phyloP scores from a whole-genome alignment of 2,797 vertebrate species.

The Enteromius thamalakanensis region DNA sequence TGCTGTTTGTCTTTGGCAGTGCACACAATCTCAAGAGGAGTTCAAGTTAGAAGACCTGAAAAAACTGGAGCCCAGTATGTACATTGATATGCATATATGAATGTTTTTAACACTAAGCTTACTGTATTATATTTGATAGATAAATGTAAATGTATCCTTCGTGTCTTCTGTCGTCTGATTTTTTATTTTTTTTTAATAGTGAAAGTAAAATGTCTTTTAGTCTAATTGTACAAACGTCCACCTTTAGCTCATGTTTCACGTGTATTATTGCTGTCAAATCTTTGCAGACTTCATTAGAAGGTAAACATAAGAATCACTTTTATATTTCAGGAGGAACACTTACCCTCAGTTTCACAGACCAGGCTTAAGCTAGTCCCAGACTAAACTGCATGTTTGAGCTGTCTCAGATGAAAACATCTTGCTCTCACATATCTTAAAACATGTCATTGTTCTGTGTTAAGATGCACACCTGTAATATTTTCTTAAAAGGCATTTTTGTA shows the following conservation, averaged over 20 bases:
- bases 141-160: background rate
- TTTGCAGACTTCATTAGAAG: background rate
- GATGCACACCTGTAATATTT: too few relatives aligned
- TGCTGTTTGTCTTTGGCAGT: conserved; percentile 71
- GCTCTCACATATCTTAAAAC: too few relatives aligned
- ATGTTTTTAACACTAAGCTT: background rate
- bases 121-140: background rate
- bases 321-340: background rate
- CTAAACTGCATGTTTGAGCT: too few relatives aligned
- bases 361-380: too few relatives aligned
- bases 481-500: too few relatives aligned
- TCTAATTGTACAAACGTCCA: background rate
- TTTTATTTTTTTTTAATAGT: too few relatives aligned
- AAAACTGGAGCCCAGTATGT: conserved; percentile 95
- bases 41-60: conserved; percentile 98
- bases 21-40: conserved; percentile 89
- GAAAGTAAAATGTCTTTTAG: too few relatives aligned
- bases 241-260: too few relatives aligned
- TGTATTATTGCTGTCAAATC: background rate
- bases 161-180: background rate
- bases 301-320: background rate
- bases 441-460: too few relatives aligned
- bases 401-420: too few relatives aligned
- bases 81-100: background rate
- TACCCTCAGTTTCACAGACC: too few relatives aligned